A percentile compares a stretch with the other conserved stretches of the same genome.
These are phyloP conservation scores for Isotomurus palustris DNA, from an alignment of 2,888 invertebrate genomes.

Conservation along the genomic window DNA sequence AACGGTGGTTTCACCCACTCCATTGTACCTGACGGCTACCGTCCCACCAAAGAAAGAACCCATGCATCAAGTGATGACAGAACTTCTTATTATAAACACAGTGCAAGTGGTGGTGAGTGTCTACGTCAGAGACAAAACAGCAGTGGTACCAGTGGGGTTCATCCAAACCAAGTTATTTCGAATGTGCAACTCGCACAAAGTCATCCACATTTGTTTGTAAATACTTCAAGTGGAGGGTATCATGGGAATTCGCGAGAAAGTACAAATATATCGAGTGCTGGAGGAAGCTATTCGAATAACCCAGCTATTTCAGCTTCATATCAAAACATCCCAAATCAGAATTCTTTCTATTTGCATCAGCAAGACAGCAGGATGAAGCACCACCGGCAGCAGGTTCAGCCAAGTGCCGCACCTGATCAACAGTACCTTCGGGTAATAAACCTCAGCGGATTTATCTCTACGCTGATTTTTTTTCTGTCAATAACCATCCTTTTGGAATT, in stretches of 20 bases:
- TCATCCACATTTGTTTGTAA: conserved; percentile 30
- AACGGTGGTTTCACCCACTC: neutral
- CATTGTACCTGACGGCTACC: neutral
- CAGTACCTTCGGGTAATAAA: neutral
- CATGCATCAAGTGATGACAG: neutral
- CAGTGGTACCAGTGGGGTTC: too few species aligned
- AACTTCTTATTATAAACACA: neutral
- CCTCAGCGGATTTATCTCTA: too few species aligned
- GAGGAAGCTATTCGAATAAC: neutral
- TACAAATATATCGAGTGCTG: neutral
- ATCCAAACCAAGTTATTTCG: conserved; percentile 9
- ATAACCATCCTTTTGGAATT: neutral
- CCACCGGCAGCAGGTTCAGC: neutral
- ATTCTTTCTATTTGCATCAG: conserved; percentile 1
- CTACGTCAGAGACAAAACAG: too few species aligned
- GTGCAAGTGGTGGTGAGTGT: neutral
- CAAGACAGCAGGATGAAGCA: neutral
- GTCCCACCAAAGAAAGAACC: neutral
- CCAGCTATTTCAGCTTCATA: neutral
- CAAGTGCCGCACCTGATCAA: neutral
- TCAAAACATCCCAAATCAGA: too few species aligned
- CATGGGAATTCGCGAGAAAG: neutral
- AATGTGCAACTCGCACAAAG: conserved; percentile 30
- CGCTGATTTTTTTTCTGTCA: too few species aligned
- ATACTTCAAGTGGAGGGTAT: neutral